Evolutionary conservation across 2,797 vertebrate genomes (phyloP).

Genomic region (Scomberomorus guttatus): DNA sequence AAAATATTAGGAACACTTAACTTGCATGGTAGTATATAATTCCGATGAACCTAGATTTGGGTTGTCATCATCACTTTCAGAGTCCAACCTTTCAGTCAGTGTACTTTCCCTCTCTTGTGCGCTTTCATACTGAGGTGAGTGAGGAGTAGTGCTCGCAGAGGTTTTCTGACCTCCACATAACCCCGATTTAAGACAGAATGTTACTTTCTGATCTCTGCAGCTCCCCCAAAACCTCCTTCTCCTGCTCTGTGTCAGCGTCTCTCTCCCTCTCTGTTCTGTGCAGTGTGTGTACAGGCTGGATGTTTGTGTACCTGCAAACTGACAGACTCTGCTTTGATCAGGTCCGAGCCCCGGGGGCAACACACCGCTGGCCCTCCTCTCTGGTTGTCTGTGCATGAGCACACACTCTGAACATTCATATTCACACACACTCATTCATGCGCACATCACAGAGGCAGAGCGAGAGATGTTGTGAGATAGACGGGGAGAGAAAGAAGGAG

Average conservation of each 20-base stretch:
- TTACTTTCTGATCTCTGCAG: conserved; percentile 71
- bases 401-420: conserved; percentile 8
- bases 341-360: conserved; percentile 68
- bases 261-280: conserved; percentile 49
- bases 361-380: conserved; percentile 63
- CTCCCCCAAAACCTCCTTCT: conserved; percentile 32
- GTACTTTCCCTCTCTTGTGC: conserved; percentile 30
- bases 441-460: conserved; percentile 58
- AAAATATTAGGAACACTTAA: no score
- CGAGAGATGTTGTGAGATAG: conserved; percentile 54
- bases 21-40: no score
- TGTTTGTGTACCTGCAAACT: conserved; percentile 76
- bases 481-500: conserved; percentile 38
- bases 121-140: conserved; percentile 29
- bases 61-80: conserved; percentile 33
- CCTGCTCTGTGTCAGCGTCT: conserved; percentile 34
- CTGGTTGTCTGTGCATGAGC: conserved; percentile 21
- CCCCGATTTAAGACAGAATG: conserved; percentile 69
- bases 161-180: conserved; percentile 72
- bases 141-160: conserved; percentile 24
- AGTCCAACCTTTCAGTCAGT: conserved; percentile 33
- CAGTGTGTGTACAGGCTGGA: conserved; percentile 57
- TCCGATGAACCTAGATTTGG: background rate
- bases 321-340: conserved; percentile 81
- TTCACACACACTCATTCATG: conserved; percentile 42